Percentiles rank a stretch among this genome's conserved stretches.
Evolutionary conservation across 1,140 invertebrate genomes (phyloP).

Genomic region (Drosophila bipectinata): DNA sequence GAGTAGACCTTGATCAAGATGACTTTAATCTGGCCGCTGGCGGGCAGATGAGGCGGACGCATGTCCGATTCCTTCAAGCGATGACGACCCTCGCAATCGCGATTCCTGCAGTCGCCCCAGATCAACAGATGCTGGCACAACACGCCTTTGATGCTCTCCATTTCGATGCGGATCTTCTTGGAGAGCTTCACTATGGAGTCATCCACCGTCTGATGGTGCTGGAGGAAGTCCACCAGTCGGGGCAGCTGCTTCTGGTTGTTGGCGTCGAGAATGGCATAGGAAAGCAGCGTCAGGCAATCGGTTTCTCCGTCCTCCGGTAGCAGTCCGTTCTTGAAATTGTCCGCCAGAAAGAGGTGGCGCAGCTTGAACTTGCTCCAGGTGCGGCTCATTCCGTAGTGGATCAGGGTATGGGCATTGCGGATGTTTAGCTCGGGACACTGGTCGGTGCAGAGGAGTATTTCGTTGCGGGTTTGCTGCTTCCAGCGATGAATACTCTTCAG

Average conservation of each 20-base stretch:
- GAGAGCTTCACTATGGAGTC: slow-evolving; percentile 16
- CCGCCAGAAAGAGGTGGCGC: slow-evolving; percentile 32
- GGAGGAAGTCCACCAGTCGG: slow-evolving; percentile 55
- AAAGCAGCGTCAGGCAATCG: neutral
- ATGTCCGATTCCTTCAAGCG: slow-evolving; percentile 20
- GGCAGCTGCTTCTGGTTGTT: slow-evolving; percentile 47
- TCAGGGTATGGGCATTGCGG: slow-evolving; percentile 45
- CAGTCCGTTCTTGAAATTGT: slow-evolving; percentile 28
- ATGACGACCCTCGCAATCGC: slow-evolving; percentile 42
- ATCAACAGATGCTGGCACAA: slow-evolving; percentile 39
- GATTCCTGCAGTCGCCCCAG: slow-evolving; percentile 33
- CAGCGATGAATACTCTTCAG: slow-evolving; percentile 30
- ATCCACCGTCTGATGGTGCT: slow-evolving; percentile 43
- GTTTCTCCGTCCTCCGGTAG: fast-evolving
- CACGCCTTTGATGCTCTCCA: slow-evolving; percentile 2
- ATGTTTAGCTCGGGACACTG: slow-evolving; percentile 57
- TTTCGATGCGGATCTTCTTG: slow-evolving; percentile 22
- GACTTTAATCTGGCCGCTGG: slow-evolving; percentile 43
- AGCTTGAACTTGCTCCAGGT: slow-evolving; percentile 57
- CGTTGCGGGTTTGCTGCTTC: slow-evolving; percentile 8
- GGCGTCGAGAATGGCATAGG: slow-evolving; percentile 48
- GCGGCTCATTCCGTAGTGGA: slow-evolving; percentile 49
- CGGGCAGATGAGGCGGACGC: neutral
- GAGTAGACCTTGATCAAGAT: slow-evolving; percentile 43
- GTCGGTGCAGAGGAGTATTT: slow-evolving; percentile 51